These are phyloP conservation scores for Mus pahari DNA, from an alignment of 2,113 vertebrate genomes.

Conservation along the genomic window DNA sequence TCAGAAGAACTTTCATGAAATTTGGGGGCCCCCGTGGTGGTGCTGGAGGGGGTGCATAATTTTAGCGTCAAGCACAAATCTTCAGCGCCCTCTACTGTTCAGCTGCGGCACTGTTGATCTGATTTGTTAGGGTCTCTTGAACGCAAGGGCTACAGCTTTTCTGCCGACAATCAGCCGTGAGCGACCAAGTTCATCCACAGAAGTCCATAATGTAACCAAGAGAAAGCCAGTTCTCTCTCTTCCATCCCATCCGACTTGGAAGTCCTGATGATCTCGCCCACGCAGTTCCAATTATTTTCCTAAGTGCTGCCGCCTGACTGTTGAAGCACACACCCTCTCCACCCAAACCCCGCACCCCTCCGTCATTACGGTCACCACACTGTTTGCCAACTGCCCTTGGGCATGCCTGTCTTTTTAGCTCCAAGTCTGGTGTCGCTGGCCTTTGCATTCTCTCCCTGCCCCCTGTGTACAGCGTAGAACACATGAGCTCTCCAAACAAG, in stretches of 20 bases:
- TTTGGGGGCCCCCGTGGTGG: not conserved
- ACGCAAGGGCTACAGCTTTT: not conserved
- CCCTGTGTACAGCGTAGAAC: not conserved
- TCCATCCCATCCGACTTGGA: not conserved
- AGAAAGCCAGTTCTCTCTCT: not conserved
- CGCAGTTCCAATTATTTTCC: not conserved
- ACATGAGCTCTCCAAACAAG: not conserved
- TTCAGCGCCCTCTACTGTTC: constrained; percentile 71
- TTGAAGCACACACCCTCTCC: not conserved
- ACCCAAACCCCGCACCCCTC: not conserved
- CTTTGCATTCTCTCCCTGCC: not conserved
- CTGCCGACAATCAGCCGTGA: fast-evolving
- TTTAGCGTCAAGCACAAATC: not conserved
- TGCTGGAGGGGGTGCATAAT: not conserved
- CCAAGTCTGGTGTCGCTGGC: not conserved
- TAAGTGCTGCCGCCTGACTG: not conserved
- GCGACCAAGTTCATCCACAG: too few relatives aligned
- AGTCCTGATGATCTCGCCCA: not conserved
- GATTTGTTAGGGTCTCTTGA: not conserved
- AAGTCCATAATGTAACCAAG: not conserved
- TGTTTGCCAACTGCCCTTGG: not conserved
- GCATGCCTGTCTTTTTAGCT: not conserved
- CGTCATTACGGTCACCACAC: not conserved
- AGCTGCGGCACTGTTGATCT: not conserved
- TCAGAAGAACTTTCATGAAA: not conserved